Conservation (phyloP, 1,140 invertebrate species). For the Protaetia brevitarsis region DNA sequence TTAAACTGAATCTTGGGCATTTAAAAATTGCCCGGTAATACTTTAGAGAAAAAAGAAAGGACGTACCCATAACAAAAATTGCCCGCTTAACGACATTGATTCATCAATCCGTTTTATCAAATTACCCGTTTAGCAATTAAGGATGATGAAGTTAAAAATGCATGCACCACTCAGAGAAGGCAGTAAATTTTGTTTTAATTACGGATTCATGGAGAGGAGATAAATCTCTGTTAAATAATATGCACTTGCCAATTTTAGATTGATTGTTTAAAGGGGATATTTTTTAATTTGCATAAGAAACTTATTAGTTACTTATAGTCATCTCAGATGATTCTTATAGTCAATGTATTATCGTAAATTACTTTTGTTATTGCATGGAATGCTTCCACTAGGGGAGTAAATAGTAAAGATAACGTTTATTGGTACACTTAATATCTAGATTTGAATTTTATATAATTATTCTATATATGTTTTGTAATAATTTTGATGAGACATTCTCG, state of each 20-base stretch:
- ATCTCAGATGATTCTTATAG: too few relatives aligned
- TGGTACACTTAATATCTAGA: too few relatives aligned
- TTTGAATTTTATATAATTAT: too few relatives aligned
- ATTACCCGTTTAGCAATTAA: neutral
- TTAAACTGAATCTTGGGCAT: neutral
- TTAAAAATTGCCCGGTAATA: neutral
- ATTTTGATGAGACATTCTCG: too few relatives aligned
- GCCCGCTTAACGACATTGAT: neutral
- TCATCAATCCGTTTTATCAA: neutral
- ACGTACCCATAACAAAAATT: neutral
- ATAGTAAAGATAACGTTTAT: too few relatives aligned
- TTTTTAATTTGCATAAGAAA: neutral
- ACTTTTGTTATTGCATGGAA: neutral
- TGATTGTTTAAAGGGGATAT: neutral
- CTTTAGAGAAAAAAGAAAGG: neutral
- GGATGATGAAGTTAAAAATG: neutral
- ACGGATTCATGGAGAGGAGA: neutral
- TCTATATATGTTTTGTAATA: too few relatives aligned
- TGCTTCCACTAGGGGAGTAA: too few relatives aligned
- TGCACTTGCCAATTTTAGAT: neutral
- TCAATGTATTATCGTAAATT: neutral
- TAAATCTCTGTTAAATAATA: neutral
- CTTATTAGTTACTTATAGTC: too few relatives aligned
- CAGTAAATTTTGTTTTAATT: constrained; percentile 5
- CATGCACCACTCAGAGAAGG: neutral